Evolutionary conservation across 2,113 vertebrate species (phyloP).

Genomic region (Lagopus leucura): DNA sequence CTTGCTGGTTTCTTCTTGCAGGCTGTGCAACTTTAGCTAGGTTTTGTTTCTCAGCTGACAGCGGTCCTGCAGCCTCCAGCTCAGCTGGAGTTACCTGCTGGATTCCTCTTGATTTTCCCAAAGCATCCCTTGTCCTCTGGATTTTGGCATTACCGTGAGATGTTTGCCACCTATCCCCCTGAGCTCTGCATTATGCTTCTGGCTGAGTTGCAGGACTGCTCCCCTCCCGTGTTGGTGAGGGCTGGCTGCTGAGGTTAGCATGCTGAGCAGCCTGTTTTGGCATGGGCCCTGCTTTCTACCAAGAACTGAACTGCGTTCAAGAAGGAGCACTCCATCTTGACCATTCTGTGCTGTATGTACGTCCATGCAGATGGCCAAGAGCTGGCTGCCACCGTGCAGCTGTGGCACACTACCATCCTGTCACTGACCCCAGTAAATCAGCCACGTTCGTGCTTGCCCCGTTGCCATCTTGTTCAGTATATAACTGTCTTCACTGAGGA

Average conservation of each 20-base stretch:
- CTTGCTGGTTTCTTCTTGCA: not conserved
- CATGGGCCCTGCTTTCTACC: not conserved
- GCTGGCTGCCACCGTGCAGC: not conserved
- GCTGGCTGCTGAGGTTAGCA: constrained; percentile 36
- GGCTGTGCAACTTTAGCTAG: constrained; percentile 14
- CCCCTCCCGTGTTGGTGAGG: not conserved
- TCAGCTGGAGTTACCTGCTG: constrained; percentile 13
- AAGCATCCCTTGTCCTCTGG: constrained; percentile 5
- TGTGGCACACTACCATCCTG: not conserved
- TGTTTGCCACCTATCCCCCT: constrained; percentile 4
- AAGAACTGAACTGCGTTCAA: not conserved
- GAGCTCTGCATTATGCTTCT: not conserved
- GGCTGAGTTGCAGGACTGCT: not conserved
- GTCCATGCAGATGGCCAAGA: not conserved
- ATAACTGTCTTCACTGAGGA: not conserved
- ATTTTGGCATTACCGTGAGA: constrained; percentile 21
- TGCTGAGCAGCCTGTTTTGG: not conserved
- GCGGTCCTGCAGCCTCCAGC: not conserved
- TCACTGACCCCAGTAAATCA: constrained; percentile 25
- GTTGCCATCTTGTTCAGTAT: not conserved
- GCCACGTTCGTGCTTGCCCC: not conserved
- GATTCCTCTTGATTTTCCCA: constrained; percentile 40
- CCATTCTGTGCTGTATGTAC: not conserved
- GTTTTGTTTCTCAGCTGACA: not conserved
- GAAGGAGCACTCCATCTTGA: not conserved